Conservation (phyloP, 2,113 vertebrate genomes). For the Cairina moschata region DNA sequence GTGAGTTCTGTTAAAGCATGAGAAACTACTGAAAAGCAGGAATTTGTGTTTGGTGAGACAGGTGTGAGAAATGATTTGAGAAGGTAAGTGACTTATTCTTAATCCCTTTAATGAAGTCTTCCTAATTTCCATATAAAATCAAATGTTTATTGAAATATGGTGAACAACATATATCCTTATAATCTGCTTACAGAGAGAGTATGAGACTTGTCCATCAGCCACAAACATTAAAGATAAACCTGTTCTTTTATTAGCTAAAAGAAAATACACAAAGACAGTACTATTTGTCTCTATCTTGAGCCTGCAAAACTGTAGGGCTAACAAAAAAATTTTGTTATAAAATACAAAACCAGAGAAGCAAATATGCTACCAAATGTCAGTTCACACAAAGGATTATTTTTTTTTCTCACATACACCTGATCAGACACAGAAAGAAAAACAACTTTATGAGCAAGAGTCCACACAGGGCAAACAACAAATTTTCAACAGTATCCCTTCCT, state of each 20-base stretch:
- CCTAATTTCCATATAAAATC: accelerated
- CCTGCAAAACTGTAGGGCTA: background rate
- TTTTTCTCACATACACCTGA: accelerated
- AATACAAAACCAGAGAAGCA: background rate
- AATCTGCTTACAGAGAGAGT: accelerated
- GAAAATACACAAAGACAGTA: background rate
- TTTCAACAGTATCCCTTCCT: background rate
- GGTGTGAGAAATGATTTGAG: accelerated
- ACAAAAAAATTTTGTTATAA: background rate
- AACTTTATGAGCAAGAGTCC: background rate
- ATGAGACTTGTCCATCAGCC: accelerated
- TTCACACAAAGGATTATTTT: background rate
- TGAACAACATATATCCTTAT: background rate
- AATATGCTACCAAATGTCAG: background rate
- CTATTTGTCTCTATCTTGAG: too few species aligned
- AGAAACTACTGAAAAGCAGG: background rate
- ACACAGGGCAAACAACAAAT: accelerated
- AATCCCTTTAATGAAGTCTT: background rate
- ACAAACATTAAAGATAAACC: background rate
- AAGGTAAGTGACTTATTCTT: background rate
- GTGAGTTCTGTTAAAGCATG: accelerated
- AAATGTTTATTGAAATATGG: accelerated
- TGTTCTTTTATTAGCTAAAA: background rate
- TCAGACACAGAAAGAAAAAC: background rate
- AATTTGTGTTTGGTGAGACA: background rate